Evolutionary conservation across 1,140 invertebrate species (phyloP).

Genomic region (Vanessa atalanta): DNA sequence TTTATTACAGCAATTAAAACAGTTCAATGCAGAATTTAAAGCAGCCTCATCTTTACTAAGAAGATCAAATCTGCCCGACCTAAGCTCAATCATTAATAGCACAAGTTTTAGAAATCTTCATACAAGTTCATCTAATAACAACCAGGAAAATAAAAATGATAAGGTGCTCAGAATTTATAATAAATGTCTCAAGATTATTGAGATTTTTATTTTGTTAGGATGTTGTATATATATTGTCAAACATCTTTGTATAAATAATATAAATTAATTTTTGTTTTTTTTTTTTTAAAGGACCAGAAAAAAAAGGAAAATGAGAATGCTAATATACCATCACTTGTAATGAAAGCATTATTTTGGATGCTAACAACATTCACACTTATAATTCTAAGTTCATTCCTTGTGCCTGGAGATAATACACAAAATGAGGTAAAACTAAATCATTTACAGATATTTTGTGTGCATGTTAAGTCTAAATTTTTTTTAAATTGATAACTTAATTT

Average conservation of each 20-base stretch:
- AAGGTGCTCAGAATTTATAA: slow-evolving; percentile 44
- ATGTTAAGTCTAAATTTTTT: neutral
- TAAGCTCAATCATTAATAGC: slow-evolving; percentile 45
- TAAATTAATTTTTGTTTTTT: neutral
- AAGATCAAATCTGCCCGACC: slow-evolving; percentile 57
- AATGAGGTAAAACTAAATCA: slow-evolving; percentile 82
- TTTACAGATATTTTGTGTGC: neutral
- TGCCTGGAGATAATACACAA: slow-evolving; percentile 85
- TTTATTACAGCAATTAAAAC: slow-evolving; percentile 54
- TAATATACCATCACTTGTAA: slow-evolving; percentile 85
- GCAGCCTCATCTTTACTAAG: slow-evolving; percentile 58
- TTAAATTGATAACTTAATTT: neutral
- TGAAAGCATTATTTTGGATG: slow-evolving; percentile 89
- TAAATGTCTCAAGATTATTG: neutral
- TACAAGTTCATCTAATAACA: slow-evolving; percentile 48
- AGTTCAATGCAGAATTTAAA: slow-evolving; percentile 66
- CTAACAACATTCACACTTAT: slow-evolving; percentile 87
- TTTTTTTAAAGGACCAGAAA: slow-evolving; percentile 50
- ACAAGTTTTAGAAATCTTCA: slow-evolving; percentile 46
- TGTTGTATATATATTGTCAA: too few relatives aligned
- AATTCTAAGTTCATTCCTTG: slow-evolving; percentile 85
- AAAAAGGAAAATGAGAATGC: slow-evolving; percentile 84
- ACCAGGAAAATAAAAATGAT: slow-evolving; percentile 53
- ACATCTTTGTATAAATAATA: too few relatives aligned
- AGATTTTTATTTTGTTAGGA: too few relatives aligned